These are phyloP conservation scores for Heliconius hortense DNA, from an alignment of 2,888 invertebrate species.

Conservation along the genomic window DNA sequence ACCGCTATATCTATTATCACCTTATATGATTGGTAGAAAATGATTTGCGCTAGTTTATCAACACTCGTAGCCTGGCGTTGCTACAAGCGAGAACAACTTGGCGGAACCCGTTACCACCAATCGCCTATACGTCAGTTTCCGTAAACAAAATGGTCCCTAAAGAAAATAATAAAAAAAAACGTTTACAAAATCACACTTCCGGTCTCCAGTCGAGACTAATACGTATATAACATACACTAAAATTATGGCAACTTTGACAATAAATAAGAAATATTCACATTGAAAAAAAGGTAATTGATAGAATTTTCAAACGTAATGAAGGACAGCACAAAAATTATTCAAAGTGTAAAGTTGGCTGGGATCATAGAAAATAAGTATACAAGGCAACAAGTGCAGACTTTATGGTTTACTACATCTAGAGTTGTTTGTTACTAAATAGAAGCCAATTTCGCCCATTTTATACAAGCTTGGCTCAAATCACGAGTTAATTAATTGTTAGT, in stretches of 20 bases:
- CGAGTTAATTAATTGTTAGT: constrained; percentile 77
- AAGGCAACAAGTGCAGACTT: constrained; percentile 83
- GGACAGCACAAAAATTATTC: constrained; percentile 65
- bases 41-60: constrained; percentile 51
- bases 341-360: constrained; percentile 62
- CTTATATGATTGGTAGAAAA: constrained; percentile 57
- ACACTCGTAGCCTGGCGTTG: constrained; percentile 67
- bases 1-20: constrained; percentile 75
- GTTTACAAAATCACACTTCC: constrained; percentile 73
- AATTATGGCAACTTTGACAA: constrained; percentile 82
- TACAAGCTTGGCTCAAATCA: constrained; percentile 77
- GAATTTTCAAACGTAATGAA: constrained; percentile 50
- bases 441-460: constrained; percentile 74
- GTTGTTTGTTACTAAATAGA: constrained; percentile 67
- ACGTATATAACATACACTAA: constrained; percentile 81
- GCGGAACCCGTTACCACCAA: constrained; percentile 53
- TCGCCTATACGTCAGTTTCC: constrained; percentile 60
- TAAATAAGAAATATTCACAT: constrained; percentile 80
- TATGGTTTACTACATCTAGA: constrained; percentile 77
- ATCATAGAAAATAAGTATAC: constrained; percentile 75
- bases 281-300: constrained; percentile 56
- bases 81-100: constrained; percentile 51
- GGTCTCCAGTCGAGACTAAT: constrained; percentile 69
- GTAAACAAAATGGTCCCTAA: constrained; percentile 80
- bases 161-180: constrained; percentile 68